These are phyloP conservation scores for Spodoptera picta DNA, from an alignment of 2,888 invertebrate species.

Conservation along the genomic window DNA sequence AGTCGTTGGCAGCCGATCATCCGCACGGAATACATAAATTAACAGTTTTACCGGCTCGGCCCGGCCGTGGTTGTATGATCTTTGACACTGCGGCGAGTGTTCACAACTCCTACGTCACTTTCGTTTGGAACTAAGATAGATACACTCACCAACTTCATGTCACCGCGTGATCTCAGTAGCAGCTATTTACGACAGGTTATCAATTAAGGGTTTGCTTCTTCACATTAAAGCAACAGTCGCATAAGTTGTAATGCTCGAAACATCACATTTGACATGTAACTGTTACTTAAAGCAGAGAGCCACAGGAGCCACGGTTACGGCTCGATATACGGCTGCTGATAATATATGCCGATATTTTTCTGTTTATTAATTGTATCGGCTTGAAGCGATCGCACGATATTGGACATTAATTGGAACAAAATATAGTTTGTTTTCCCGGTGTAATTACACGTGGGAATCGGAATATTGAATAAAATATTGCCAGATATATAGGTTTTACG, in stretches of 20 bases:
- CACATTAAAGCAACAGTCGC: too few relatives aligned
- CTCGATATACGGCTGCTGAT: slow-evolving; percentile 13
- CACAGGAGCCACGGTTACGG: too few relatives aligned
- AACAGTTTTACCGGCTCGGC: slow-evolving; percentile 46
- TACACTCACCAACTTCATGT: slow-evolving; percentile 1
- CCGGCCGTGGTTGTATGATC: slow-evolving; percentile 21
- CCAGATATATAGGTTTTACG: too few relatives aligned
- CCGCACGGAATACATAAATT: slow-evolving; percentile 57
- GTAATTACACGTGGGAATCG: slow-evolving; percentile 10
- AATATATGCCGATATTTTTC: slow-evolving; percentile 46
- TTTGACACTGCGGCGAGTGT: slow-evolving; percentile 28
- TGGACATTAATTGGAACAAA: slow-evolving; percentile 33
- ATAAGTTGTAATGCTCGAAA: too few relatives aligned
- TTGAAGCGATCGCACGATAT: slow-evolving; percentile 39
- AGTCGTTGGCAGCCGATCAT: slow-evolving; percentile 41
- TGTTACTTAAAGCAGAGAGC: slow-evolving; percentile 31
- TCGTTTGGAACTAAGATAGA: slow-evolving; percentile 27
- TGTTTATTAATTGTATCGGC: slow-evolving; percentile 51
- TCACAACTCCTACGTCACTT: slow-evolving; percentile 12
- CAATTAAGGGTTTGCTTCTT: too few relatives aligned
- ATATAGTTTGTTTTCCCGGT: slow-evolving; percentile 24
- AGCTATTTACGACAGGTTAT: too few relatives aligned
- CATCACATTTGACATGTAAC: slow-evolving; percentile 2
- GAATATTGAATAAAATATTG: slow-evolving; percentile 9
- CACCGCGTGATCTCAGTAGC: too few relatives aligned